phyloP scores from a whole-genome alignment of 2,113 vertebrate genomes.

The Apteryx mantelli region DNA sequence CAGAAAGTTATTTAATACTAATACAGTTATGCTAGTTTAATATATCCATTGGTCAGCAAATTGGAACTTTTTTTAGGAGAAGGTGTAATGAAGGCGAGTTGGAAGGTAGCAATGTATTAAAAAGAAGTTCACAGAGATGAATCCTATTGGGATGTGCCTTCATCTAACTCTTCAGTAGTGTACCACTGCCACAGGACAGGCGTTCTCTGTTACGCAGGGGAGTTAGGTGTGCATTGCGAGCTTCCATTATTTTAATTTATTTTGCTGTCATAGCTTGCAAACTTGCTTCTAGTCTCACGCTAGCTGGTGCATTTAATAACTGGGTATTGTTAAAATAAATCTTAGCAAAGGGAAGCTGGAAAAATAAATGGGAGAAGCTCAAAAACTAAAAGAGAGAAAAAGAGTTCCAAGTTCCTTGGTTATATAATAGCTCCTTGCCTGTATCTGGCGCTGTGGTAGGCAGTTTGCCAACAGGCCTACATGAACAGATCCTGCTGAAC shows the following conservation, averaged over 20 bases:
- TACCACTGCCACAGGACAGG: background rate
- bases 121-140: background rate
- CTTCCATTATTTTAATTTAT: conserved; percentile 46
- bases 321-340: conserved; percentile 49
- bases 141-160: background rate
- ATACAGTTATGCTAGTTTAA: background rate
- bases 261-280: conserved; percentile 46
- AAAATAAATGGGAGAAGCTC: background rate
- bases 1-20: background rate
- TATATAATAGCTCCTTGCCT: background rate
- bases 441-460: background rate
- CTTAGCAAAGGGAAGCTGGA: background rate
- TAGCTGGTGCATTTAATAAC: conserved; percentile 53
- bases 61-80: background rate
- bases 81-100: background rate
- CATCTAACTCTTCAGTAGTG: background rate
- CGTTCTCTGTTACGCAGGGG: background rate
- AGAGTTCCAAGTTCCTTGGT: background rate
- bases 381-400: background rate
- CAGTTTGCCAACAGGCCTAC: background rate
- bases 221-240: background rate
- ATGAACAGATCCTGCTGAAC: background rate
- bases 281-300: conserved; percentile 20
- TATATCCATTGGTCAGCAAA: background rate
- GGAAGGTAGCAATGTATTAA: background rate